Base-by-base conservation (phyloP, 2,113 vertebrate species). In the Peromyscus polionotus region DNA sequence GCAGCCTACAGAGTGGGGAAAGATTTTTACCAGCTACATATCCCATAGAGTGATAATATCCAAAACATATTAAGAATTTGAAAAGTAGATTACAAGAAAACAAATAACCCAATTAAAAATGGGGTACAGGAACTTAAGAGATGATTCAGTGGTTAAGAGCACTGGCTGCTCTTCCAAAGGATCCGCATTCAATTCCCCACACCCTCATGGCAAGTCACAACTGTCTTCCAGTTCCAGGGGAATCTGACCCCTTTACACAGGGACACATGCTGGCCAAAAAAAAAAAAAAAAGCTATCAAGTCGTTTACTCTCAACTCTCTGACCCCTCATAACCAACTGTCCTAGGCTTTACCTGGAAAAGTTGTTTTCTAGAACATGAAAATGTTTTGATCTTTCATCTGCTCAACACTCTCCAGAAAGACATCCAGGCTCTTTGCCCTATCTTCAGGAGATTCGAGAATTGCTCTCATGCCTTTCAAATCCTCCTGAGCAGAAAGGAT, bases 381-480 rank as follows among this genome's bases (percentile, higher is more conserved):
- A 97, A 94, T 59, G 61, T 96, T 95, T 87, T 28, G 93, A 87
- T 72, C 86, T 91, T 95, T 77, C 45, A 96, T 81, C 76, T 88
- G 70, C 94, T 92, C 93, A 94, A 72, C 75, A 95, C 12, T 95
- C 70, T 93, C 65, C 87, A 91, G 20, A 96, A 97, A 96, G 89
- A 90, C 68, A 94, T 63, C 45, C 42, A 88, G 72, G 39, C 42
- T 96, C 95, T 92, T 42, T 94, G 76, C 48, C 72, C 39, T 75
- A 14, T 95, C 83, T 91, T 95, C 92, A 93, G 86, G 42, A 96
- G 79, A 92, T 95, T 72, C 88, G 94, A 61, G 42, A 48, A 97
- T 93, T 85, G 39, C 45, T 92, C 84, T 95, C 63, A 94, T 76
- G 87, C 80, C 79, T 77, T 93, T 92, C 80, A 95, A 89, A 20